Base-by-base conservation (phyloP, 2,797 vertebrate genomes). In the Triplophysa yarkandensis region DNA sequence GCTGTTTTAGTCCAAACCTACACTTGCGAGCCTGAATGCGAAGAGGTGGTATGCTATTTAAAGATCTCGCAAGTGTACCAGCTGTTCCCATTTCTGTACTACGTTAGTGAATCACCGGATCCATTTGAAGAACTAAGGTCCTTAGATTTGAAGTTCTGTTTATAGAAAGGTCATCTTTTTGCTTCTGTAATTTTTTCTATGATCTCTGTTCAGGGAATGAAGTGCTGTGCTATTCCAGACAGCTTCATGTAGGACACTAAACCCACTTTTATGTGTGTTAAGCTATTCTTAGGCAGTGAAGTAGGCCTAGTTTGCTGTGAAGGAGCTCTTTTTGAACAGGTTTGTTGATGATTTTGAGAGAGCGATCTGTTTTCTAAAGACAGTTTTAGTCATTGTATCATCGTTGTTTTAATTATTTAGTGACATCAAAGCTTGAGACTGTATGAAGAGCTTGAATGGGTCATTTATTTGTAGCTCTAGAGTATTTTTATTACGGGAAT, bases 61-160 rank as follows among this genome's bases (percentile, higher is more conserved):
- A 92, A 87, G 87, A 88, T 83, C 83, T 82, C 80, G 86, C 57
- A 84, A 84, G 83, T 76, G 48, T 69, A 80, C 84, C 87, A 88
- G 87, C 87, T 87, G 86, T 85, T 85, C 85, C 81, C 55, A 0
- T 84, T 91, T 89, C 83, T 71, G 36, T 80, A 87, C 78, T 60
- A 83, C 68, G 60, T 87, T 88, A 90, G 84, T 80, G 79, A 88
- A 88, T 88, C 87, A 78, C 78, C 28, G 34, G 81, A 83, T 65
- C 67, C 67, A 82, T 77, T 69, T 57, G 76, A 86, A 81, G 16
- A 64, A 16, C 46, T 41, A 16, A 2, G 81, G 82, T 86, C 78
- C 32, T 41, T n/a, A 3, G 81, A 82, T 86, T 79, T 83, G 85
- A 80, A 82, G 80, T 72, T 39, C 55, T 52, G 48, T 66, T 54